Evolutionary conservation across 2,888 invertebrate genomes (phyloP), one percentile per base, ranked within the genome.

Genomic region (Acrobasis repandana): DNA sequence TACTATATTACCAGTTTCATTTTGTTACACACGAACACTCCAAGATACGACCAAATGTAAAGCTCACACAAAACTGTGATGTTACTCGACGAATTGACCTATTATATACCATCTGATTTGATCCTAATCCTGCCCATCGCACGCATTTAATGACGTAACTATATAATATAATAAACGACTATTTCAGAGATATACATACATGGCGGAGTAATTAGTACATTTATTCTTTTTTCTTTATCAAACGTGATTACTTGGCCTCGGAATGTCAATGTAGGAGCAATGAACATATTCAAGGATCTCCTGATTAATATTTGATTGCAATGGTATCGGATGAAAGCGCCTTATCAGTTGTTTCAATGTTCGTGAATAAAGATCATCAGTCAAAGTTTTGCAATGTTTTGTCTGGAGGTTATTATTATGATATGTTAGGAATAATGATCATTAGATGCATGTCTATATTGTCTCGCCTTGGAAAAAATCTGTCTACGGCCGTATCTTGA

Each of bases 1-100:
- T n/a, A n/a, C 9, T 56, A 63, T 67, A 65, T 89, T 90, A 91
- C 91, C 90, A 90, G 83, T 85, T 90, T 90, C 91, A 91, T 91
- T 71, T 82, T 87, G 71, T 64, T 61, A 66, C 58, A 65, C 64
- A 65, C 64, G 65, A 64, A 64, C 63, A 56, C 69, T 74, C 60
- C 60, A 52, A 57, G 61, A 18, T 66, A 77, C 73, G 64, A 69
- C 74, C 74, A 69, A 80, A 77, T 74, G 73, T 75, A 77, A 82
- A 69, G 76, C 74, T 77, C 65, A 65, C 70, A 62, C 64, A 62
- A 72, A 66, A 83, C 80, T 82, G 81, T 80, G 80, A 74, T 74
- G 76, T 73, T 79, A 72, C 28, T 67, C 72, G 67, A 67, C 72
- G 63, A 51, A 72, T 69, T 83, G 82, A 83, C 83, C 85, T 75